These are phyloP conservation scores for Lasioglossum albipes DNA, from an alignment of 1,140 invertebrate genomes.

Conservation along the genomic window DNA sequence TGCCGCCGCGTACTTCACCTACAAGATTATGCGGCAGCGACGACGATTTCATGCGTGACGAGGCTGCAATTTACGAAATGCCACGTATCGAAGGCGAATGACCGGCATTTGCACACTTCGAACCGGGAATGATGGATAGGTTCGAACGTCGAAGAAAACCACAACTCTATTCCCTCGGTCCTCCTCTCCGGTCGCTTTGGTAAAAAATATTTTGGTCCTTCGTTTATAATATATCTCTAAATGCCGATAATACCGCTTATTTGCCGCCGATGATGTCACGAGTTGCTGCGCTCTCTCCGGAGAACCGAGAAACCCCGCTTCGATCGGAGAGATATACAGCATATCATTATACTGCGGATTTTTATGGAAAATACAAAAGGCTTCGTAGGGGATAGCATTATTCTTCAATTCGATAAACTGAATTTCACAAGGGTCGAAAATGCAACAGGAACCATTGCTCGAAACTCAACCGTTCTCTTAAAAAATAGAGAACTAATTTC, in stretches of 20 bases:
- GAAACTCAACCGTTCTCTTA: no score
- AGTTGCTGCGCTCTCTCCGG: background rate
- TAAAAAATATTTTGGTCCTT: constrained; percentile 29
- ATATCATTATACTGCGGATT: no score
- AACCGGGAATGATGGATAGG: constrained; percentile 37
- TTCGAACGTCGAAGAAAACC: background rate
- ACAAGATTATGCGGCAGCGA: constrained; percentile 61
- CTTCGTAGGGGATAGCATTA: no score
- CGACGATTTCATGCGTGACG: constrained; percentile 61
- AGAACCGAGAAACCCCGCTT: background rate
- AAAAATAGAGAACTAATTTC: no score
- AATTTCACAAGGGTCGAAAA: no score
- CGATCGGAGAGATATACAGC: no score
- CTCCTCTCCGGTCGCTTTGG: background rate
- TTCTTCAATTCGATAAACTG: no score
- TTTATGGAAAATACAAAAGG: no score
- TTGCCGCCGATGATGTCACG: background rate
- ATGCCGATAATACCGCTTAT: background rate
- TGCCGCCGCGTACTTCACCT: constrained; percentile 54
- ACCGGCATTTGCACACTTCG: constrained; percentile 45
- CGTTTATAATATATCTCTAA: constrained; percentile 4
- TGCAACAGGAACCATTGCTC: no score
- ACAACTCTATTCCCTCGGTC: background rate
- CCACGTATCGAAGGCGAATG: constrained; percentile 60
- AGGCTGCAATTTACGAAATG: constrained; percentile 62